Evolutionary conservation across 2,888 invertebrate species (phyloP), one percentile per base, ranked within the genome.

Genomic region (Anagyrus pseudococci): DNA sequence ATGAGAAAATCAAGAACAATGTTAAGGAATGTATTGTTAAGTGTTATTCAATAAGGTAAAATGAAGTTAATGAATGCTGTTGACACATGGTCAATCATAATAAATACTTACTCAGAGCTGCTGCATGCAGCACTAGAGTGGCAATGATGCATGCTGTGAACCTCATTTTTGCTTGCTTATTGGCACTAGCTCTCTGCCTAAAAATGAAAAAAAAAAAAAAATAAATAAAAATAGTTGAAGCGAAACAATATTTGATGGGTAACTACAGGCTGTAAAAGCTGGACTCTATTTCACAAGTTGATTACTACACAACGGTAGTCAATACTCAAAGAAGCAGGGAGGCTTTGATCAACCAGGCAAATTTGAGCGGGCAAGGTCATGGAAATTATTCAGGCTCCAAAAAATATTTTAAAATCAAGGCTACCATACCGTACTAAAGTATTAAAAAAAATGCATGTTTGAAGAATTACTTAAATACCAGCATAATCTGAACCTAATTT

Each of bases 101-200:
- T 64, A 29, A 20, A 58, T 67, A 75, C 78, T 78, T 67, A 79
- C 79, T 73, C 70, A 76, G 67, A 58, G 76, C 75, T 60, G 75
- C 72, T 57, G 72, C 72, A 47, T 74, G 74, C 48, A 78, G 70
- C 62, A 72, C 69, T 48, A 77, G 65, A 33, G 70, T 72, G 62
- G 69, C 71, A 47, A 75, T 52, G 62, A 77, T 70, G 66, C 71
- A 75, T 66, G 71, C 68, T 62, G 69, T 68, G 61, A 71, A 67
- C 72, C 68, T 77, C 78, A 77, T 78, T 68, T 67, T 75, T 47
- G 40, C 61, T 23, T 40, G 46, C 7, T 60, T 63, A 69, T 67
- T 50, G 47, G 58, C 43, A 67, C 56, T 67, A 44, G 29, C 59
- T 60, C 46, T 65, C 59, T 66, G 69, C 68, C 74, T 73, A 62